Percentiles rank a stretch among this genome's conserved stretches.
Conservation (phyloP, 2,888 invertebrate genomes). For the Cryptosula pallasiana region DNA sequence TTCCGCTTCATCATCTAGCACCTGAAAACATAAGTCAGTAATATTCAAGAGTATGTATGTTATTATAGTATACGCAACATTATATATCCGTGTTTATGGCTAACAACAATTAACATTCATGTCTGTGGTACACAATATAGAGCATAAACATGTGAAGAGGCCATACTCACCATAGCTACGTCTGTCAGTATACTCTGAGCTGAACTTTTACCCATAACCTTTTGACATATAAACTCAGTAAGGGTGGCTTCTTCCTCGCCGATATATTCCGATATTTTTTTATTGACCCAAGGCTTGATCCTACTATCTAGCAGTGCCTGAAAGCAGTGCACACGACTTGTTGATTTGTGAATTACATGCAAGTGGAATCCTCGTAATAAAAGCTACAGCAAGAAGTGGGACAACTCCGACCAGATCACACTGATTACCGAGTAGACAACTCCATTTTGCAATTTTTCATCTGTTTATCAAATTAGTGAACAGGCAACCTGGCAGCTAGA, state of each 20-base stretch:
- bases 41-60: background rate
- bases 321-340: too few relatives aligned
- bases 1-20: conserved; percentile 98
- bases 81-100: too few relatives aligned
- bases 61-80: too few relatives aligned
- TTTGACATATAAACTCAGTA: conserved; percentile 98
- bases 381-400: too few relatives aligned
- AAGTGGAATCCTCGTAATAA: too few relatives aligned
- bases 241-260: conserved; percentile 97
- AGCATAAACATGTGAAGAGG: background rate
- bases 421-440: too few relatives aligned
- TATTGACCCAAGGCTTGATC: conserved; percentile 98
- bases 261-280: conserved; percentile 98
- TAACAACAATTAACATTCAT: too few relatives aligned
- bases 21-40: conserved; percentile 60
- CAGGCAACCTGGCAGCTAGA: too few relatives aligned
- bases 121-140: background rate
- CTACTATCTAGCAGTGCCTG: conserved; percentile 79
- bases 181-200: conserved; percentile 94
- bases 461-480: too few relatives aligned
- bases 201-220: conserved; percentile 85
- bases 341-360: too few relatives aligned
- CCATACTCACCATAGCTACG: conserved; percentile 85
- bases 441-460: too few relatives aligned
- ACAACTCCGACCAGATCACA: too few relatives aligned